Conservation (phyloP, 2,888 invertebrate genomes). For the Cheilosia variabilis region DNA sequence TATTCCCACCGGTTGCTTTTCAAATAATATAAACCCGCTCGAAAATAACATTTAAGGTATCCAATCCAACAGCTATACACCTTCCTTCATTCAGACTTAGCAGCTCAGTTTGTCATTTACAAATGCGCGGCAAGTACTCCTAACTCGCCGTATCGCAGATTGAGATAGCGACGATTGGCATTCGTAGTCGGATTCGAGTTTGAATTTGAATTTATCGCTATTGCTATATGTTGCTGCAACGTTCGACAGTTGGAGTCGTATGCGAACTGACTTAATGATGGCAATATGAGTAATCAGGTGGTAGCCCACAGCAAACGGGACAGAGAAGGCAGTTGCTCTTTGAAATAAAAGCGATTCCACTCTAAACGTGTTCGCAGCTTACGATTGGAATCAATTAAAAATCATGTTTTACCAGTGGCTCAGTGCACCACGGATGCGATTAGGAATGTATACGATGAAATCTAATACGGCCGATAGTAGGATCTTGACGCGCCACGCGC, state of each 20-base stretch:
- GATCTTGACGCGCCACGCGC: constrained; percentile 45
- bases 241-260: constrained; percentile 30
- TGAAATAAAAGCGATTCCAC: constrained; percentile 30
- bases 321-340: constrained; percentile 17
- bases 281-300: constrained; percentile 63
- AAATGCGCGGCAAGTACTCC: constrained; percentile 12
- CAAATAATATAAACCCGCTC: constrained; percentile 2
- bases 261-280: constrained; percentile 64
- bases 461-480: constrained; percentile 49
- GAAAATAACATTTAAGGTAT: neutral
- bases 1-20: constrained; percentile 21
- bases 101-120: constrained; percentile 58
- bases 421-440: constrained; percentile 66
- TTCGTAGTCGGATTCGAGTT: constrained; percentile 47
- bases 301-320: constrained; percentile 11
- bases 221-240: constrained; percentile 5
- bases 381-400: constrained; percentile 73
- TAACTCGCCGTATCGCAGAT: constrained; percentile 29
- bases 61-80: constrained; percentile 11
- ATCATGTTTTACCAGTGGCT: constrained; percentile 71
- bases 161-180: constrained; percentile 46
- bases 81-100: constrained; percentile 33
- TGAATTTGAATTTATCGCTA: constrained; percentile 66
- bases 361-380: constrained; percentile 63
- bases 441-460: constrained; percentile 71